Base-by-base conservation (phyloP, 2,797 vertebrate species). In the Tragelaphus eurycerus region DNA sequence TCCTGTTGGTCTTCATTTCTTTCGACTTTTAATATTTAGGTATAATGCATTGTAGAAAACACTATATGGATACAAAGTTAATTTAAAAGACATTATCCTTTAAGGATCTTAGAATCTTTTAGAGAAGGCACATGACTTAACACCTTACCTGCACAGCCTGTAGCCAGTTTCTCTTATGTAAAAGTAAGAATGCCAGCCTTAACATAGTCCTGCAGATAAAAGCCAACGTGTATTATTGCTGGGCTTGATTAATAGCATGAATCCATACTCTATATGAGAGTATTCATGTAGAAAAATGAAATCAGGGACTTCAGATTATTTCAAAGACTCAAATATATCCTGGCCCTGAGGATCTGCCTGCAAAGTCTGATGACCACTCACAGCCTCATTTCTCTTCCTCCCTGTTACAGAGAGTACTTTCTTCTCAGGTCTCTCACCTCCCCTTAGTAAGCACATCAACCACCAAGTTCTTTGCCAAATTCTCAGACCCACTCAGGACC, bases 401-500 rank as follows among this genome's bases (percentile, higher is more conserved):
- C 57, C 86, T 62, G 13, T 25, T 62, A 54, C 74, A 86, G n/a
- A 85, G 13, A 83, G 50, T 79, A 29, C 48, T 94, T 79, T 93
- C 81, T 93, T 91, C 62, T 81, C 71, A 90, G 94, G 93, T 96
- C 76, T 94, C n/a, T 96, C 60, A 76, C 60, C 82, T 87, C 94
- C 38, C 34, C 43, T 91, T 89, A 96, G 91, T 91, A 97, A 96
- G 76, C 93, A 55, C 81, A 95, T 57, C 86, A 82, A 76, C 92
- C 27, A 64, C 48, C 57, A 64, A 87, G 34, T 52, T 83, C 74
- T 64, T 34, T 67, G 90, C 96, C 90, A 94, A 89, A 93, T 98
- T 93, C 94, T 97, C 78, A 96, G 93, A 81, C 67, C 85, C 60
- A 85, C 91, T 95, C 48, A 96, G 85, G 86, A 94, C 85, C 82